Conservation (phyloP, 2,113 vertebrate species). For the Siniperca knerii region DNA sequence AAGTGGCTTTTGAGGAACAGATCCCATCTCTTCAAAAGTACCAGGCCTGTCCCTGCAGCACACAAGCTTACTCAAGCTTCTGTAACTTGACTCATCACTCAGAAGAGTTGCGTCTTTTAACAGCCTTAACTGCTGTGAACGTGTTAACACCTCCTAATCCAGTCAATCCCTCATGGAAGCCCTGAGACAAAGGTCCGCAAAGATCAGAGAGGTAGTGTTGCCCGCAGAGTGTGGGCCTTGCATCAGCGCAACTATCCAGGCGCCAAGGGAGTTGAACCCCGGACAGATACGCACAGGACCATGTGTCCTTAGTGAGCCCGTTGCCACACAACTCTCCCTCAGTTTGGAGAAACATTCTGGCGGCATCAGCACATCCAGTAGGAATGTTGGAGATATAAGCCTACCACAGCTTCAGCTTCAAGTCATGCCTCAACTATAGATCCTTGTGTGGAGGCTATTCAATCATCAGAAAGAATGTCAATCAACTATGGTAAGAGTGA, state of each 20-base stretch:
- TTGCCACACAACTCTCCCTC: conserved; percentile 77
- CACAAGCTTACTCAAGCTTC: conserved; percentile 23
- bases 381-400: conserved; percentile 68
- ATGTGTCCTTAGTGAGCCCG: conserved; percentile 71
- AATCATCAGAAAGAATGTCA: conserved; percentile 12
- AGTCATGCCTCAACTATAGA: conserved; percentile 57
- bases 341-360: conserved; percentile 81
- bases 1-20: conserved; percentile 8
- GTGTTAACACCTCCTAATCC: conserved; percentile 74
- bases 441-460: conserved; percentile 15
- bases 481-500: background rate
- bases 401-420: conserved; percentile 25
- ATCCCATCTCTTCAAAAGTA: background rate
- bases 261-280: conserved; percentile 67
- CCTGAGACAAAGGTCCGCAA: conserved; percentile 25
- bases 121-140: conserved; percentile 66
- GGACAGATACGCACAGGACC: conserved; percentile 66
- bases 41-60: conserved; percentile 1
- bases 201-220: conserved; percentile 75
- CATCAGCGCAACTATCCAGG: conserved; percentile 75
- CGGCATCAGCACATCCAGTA: conserved; percentile 61
- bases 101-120: conserved; percentile 64
- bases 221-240: conserved; percentile 55
- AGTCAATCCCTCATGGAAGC: conserved; percentile 56
- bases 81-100: conserved; percentile 61